Percentiles rank a stretch among this genome's conserved stretches.
These are phyloP conservation scores for Catocala nupta DNA, from an alignment of 2,888 invertebrate genomes.

Conservation along the genomic window DNA sequence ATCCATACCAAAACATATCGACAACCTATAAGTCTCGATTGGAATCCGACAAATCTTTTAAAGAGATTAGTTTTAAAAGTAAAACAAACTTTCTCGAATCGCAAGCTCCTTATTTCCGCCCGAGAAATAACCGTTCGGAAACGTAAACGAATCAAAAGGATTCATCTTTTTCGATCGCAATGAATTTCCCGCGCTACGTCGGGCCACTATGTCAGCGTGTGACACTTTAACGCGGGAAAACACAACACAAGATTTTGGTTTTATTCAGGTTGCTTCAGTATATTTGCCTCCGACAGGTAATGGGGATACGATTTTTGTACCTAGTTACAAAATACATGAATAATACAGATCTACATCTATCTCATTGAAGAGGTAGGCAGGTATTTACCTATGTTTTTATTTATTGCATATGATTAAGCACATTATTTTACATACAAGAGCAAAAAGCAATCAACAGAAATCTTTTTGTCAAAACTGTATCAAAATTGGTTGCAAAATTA, in stretches of 20 bases:
- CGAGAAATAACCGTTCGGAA: slow-evolving; percentile 49
- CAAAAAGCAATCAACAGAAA: no score
- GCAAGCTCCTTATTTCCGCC: slow-evolving; percentile 65
- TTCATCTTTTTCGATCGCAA: slow-evolving; percentile 73
- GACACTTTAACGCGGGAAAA: background rate
- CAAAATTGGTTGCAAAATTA: no score
- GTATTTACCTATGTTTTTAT: no score
- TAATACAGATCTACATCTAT: no score
- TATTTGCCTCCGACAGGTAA: background rate
- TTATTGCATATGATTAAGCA: no score
- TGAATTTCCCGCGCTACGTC: slow-evolving; percentile 68
- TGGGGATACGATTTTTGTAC: no score
- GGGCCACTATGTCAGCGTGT: slow-evolving; percentile 52
- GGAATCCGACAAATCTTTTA: slow-evolving; percentile 57
- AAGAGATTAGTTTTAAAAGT: slow-evolving; percentile 66
- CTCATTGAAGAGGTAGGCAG: no score
- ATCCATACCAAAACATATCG: slow-evolving; percentile 15
- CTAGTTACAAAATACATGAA: no score
- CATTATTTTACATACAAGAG: no score
- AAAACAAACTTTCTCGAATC: slow-evolving; percentile 65
- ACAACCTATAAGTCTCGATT: slow-evolving; percentile 30
- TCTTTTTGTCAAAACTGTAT: no score
- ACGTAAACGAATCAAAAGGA: slow-evolving; percentile 71
- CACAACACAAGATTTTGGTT: background rate
- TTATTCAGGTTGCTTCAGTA: background rate